These are phyloP conservation scores for Epirrhoe alternata DNA, from an alignment of 2,888 invertebrate species.

Conservation along the genomic window DNA sequence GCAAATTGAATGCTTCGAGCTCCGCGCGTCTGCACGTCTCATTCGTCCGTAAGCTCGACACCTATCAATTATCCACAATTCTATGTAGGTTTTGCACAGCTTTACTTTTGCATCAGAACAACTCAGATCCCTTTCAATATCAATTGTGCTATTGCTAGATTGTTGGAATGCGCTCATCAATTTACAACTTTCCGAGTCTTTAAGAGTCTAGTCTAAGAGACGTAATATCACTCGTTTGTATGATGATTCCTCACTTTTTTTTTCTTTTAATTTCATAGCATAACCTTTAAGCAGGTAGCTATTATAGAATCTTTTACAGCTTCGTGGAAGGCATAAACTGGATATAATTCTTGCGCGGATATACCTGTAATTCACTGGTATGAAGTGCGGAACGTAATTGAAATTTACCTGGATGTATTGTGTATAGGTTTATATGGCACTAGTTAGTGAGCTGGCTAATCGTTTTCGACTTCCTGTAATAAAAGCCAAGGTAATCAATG, in stretches of 20 bases:
- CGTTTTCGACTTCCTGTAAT: neutral
- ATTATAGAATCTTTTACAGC: slow-evolving; percentile 54
- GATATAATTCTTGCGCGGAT: slow-evolving; percentile 29
- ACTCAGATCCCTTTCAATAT: neutral
- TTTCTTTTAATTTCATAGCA: slow-evolving; percentile 24
- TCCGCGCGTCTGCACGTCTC: slow-evolving; percentile 60
- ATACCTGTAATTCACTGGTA: slow-evolving; percentile 33
- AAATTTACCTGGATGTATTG: slow-evolving; percentile 20
- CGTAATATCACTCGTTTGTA: slow-evolving; percentile 9
- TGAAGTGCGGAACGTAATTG: slow-evolving; percentile 47
- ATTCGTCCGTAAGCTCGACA: slow-evolving; percentile 60
- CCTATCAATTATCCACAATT: slow-evolving; percentile 70
- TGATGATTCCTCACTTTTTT: slow-evolving; percentile 14
- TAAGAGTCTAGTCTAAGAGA: neutral
- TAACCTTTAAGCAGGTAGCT: slow-evolving; percentile 53
- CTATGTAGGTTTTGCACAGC: slow-evolving; percentile 55
- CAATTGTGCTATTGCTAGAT: neutral
- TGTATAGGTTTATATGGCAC: slow-evolving; percentile 6
- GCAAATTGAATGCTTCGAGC: slow-evolving; percentile 73
- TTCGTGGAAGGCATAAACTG: slow-evolving; percentile 49
- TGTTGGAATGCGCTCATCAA: neutral
- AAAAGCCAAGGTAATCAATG: neutral
- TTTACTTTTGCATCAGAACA: slow-evolving; percentile 33
- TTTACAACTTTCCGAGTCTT: neutral
- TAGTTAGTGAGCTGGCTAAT: slow-evolving; percentile 14